A percentile compares a stretch with the other conserved stretches of the same genome.
Conservation (phyloP, 2,888 invertebrate species). For the Philaethria dido region DNA sequence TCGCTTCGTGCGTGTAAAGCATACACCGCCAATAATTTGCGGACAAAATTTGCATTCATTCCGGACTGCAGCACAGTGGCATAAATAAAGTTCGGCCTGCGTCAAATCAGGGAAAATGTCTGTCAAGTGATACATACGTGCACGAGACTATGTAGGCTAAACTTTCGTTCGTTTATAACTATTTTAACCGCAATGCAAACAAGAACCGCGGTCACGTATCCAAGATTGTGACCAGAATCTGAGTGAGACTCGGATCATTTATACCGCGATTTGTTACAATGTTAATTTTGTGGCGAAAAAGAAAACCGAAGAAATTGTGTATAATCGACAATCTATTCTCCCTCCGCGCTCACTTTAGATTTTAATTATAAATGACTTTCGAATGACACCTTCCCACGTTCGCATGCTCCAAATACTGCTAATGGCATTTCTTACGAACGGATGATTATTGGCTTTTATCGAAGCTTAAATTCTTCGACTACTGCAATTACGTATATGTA, state of each 20-base stretch:
- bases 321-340: conserved; percentile 53
- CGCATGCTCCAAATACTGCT: conserved; percentile 72
- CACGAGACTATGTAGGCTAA: conserved; percentile 69
- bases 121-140: conserved; percentile 68
- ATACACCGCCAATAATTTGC: conserved; percentile 55
- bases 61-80: conserved; percentile 71
- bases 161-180: conserved; percentile 73
- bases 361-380: conserved; percentile 59
- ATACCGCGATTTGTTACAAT: conserved; percentile 54
- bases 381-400: conserved; percentile 71
- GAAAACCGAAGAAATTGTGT: conserved; percentile 41
- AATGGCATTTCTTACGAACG: conserved; percentile 53
- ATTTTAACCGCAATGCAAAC: conserved; percentile 74
- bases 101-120: conserved; percentile 73
- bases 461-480: conserved; percentile 36
- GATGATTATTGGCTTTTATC: conserved; percentile 46
- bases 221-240: conserved; percentile 59
- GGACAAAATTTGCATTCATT: conserved; percentile 73
- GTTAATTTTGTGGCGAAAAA: conserved; percentile 57
- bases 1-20: conserved; percentile 63
- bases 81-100: conserved; percentile 67
- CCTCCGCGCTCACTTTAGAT: conserved; percentile 57
- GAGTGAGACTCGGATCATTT: conserved; percentile 56
- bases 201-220: conserved; percentile 73
- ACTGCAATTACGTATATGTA: conserved; percentile 30